Conservation (phyloP, 1,140 invertebrate species). For the Hetaerina americana region DNA sequence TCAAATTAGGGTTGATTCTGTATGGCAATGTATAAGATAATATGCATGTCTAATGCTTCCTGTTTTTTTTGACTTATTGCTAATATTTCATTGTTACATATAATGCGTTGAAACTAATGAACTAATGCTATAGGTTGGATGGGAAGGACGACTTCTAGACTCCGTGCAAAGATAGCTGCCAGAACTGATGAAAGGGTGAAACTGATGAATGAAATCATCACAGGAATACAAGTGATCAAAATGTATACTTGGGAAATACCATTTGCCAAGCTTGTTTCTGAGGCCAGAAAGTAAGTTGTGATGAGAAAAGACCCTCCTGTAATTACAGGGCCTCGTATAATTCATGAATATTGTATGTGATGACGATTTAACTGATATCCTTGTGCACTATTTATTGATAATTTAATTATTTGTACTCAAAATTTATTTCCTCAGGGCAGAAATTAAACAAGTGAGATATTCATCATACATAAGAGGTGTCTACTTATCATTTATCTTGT, state of each 20-base stretch:
- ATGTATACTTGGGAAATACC: conserved; percentile 20
- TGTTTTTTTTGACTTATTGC: too few relatives aligned
- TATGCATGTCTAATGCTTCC: too few relatives aligned
- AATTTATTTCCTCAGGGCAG: conserved; percentile 31
- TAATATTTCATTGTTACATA: too few relatives aligned
- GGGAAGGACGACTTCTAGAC: conserved; percentile 45
- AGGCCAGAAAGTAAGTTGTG: conserved; percentile 13
- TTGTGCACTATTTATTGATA: neutral
- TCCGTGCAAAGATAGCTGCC: conserved; percentile 49
- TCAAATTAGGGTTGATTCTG: too few relatives aligned
- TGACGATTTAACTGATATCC: too few relatives aligned
- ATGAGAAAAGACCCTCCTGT: too few relatives aligned
- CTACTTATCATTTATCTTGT: conserved; percentile 52
- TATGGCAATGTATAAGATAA: too few relatives aligned
- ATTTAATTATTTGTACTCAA: neutral
- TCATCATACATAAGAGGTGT: conserved; percentile 56
- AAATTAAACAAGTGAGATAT: conserved; percentile 51
- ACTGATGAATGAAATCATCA: conserved; percentile 71
- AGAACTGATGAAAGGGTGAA: conserved; percentile 66
- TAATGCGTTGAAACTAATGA: too few relatives aligned
- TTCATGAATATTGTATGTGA: neutral
- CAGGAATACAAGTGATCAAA: conserved; percentile 41
- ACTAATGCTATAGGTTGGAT: conserved; percentile 47
- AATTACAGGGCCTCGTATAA: too few relatives aligned
- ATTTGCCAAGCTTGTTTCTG: conserved; percentile 21